Evolutionary conservation across 2,797 vertebrate genomes (phyloP), one percentile per base, ranked within the genome.

Genomic region (Myotis findleyi): DNA sequence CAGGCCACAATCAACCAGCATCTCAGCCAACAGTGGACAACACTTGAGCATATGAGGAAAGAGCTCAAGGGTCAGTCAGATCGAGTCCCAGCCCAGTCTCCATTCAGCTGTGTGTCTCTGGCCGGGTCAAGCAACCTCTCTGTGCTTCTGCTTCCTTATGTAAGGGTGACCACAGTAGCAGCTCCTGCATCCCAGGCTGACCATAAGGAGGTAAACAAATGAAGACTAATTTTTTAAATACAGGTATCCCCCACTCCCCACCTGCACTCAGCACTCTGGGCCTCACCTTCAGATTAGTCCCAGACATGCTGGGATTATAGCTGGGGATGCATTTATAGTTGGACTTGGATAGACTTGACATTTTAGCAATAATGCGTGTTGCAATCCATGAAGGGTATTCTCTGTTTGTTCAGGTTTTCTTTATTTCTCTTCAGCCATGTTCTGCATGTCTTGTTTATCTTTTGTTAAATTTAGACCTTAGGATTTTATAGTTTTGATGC

Each of bases 1-100:
- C 41, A 59, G 75, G 1, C 51, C 6, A 0, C 18, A n/a, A 12
- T 27, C 75, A 55, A 21, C 14, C 68, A 5, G 55, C 33, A 11
- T 30, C 57, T 47, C 38, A 18, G 18, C 27, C 49, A 41, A 11
- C 18, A 5, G 1, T 6, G 33, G 47, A 4, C 3, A 0, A 23
- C 13, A 5, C 6, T 11, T 10, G 10, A 9, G 2, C 30, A 2
- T 2, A 8, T 1, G 13, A 12, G 0, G 47, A 14, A 3, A 51
- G 82, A 49, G 33, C 27, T 53, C 75, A 36, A 53, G 36, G 23
- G 21, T 30, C 8, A 14, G 33, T 30, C 8, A 14, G 8, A 13
- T 6, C 5, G 0, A 6, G n/a, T 2, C n/a, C 4, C 73, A 41
- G 83, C 75, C 7, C 9, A 36, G 38, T 18, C 59, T 71, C 47